These are phyloP conservation scores for Caenorhabditis angaria DNA, from an alignment of 2,888 invertebrate species.

Conservation along the genomic window DNA sequence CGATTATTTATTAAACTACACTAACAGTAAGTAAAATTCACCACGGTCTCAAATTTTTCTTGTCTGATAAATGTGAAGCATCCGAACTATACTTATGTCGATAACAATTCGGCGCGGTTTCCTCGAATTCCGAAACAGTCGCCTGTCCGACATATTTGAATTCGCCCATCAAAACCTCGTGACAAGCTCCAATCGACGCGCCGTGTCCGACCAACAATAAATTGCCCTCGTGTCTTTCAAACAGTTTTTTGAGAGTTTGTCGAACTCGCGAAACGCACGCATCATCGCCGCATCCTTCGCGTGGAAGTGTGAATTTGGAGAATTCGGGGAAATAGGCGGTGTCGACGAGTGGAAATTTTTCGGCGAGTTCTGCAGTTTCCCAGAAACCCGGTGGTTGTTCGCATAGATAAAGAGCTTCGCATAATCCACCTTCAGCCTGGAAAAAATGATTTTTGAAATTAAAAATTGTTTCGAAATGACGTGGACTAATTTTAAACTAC, in stretches of 20 bases:
- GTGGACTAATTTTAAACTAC: neutral
- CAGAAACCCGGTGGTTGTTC: constrained; percentile 62
- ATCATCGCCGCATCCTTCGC: constrained; percentile 66
- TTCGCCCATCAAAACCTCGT: constrained; percentile 59
- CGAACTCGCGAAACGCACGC: constrained; percentile 62
- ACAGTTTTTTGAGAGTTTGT: constrained; percentile 54
- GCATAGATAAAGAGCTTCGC: constrained; percentile 67
- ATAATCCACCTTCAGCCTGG: constrained; percentile 64
- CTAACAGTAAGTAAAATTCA: constrained; percentile 27
- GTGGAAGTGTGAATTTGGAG: constrained; percentile 56
- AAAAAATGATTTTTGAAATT: too few relatives aligned
- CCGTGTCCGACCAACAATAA: constrained; percentile 68
- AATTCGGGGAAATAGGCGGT: constrained; percentile 60
- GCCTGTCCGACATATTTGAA: constrained; percentile 70
- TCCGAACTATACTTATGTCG: constrained; percentile 54
- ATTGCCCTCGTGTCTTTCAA: constrained; percentile 52
- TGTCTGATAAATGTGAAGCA: constrained; percentile 62
- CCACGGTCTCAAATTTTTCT: constrained; percentile 66
- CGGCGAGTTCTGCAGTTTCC: constrained; percentile 55
- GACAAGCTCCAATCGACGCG: constrained; percentile 69
- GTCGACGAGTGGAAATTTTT: constrained; percentile 61
- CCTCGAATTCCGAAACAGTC: constrained; percentile 57
- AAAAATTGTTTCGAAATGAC: neutral
- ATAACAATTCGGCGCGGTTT: constrained; percentile 48
- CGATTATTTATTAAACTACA: neutral